A percentile compares a stretch with the other conserved stretches of the same genome.
These are phyloP conservation scores for Scomber colias DNA, from an alignment of 2,113 vertebrate species.

Conservation along the genomic window DNA sequence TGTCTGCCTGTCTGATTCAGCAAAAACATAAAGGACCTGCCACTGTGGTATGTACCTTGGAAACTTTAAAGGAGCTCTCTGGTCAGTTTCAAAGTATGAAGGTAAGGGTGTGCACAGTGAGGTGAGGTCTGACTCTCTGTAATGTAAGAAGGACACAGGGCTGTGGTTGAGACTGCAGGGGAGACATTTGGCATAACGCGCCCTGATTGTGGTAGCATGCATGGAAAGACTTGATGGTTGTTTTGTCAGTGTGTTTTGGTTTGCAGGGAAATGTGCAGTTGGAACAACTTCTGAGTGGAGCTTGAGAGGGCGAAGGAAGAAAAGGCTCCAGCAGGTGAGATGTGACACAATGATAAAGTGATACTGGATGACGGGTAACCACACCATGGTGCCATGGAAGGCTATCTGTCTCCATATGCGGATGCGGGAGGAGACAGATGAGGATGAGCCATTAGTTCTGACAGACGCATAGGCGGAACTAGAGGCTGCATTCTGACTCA, in stretches of 20 bases:
- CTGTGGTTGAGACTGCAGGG: constrained; percentile 45
- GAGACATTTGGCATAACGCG: constrained; percentile 43
- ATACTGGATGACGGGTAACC: constrained; percentile 37
- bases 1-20: constrained; percentile 65
- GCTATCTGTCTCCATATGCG: constrained; percentile 27
- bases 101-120: constrained; percentile 50
- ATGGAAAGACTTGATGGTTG: constrained; percentile 41
- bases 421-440: constrained; percentile 23
- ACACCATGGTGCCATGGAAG: constrained; percentile 34
- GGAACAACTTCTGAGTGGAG: constrained; percentile 49
- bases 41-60: constrained; percentile 56
- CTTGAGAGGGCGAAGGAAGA: constrained; percentile 30
- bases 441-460: constrained; percentile 57
- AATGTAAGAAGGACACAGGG: constrained; percentile 46
- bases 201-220: constrained; percentile 21
- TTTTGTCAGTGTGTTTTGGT: constrained; percentile 42
- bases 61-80: constrained; percentile 49
- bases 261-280: constrained; percentile 37
- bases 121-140: constrained; percentile 56
- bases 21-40: constrained; percentile 55
- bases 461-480: constrained; percentile 34
- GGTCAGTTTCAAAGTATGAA: constrained; percentile 44
- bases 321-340: constrained; percentile 60
- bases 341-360: constrained; percentile 63
- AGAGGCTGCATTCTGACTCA: constrained; percentile 38